These are phyloP conservation scores for Lucifuga dentata DNA, from an alignment of 2,113 vertebrate species.

Conservation along the genomic window DNA sequence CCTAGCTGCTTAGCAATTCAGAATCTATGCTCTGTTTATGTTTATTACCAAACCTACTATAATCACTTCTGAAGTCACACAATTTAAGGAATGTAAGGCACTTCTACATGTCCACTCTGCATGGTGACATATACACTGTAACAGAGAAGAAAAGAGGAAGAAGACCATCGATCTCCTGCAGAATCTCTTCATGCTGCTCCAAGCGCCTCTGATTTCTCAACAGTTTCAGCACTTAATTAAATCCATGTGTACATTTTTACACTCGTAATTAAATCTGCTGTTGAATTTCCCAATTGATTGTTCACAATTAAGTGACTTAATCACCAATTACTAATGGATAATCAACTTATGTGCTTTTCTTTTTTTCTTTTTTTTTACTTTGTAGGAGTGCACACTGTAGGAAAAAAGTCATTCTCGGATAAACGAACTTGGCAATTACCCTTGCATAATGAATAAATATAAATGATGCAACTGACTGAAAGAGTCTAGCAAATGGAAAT, in stretches of 20 bases:
- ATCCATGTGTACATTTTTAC: background rate
- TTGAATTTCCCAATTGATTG: background rate
- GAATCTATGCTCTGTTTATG: too few relatives aligned
- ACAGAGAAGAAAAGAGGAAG: background rate
- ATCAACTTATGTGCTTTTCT: constrained; percentile 16
- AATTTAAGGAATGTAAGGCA: too few relatives aligned
- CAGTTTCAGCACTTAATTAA: constrained; percentile 19
- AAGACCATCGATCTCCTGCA: background rate
- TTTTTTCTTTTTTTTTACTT: constrained; percentile 5
- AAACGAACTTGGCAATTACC: background rate
- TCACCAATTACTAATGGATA: background rate
- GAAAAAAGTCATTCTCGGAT: background rate
- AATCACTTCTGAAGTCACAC: too few relatives aligned
- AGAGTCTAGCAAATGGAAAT: constrained; percentile 11
- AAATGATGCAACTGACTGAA: constrained; percentile 23
- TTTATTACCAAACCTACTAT: too few relatives aligned
- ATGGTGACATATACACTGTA: too few relatives aligned
- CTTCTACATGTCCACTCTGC: too few relatives aligned
- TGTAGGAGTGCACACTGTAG: background rate
- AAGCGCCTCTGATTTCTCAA: constrained; percentile 1
- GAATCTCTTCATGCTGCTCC: background rate
- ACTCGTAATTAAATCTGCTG: background rate
- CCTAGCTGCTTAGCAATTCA: too few relatives aligned
- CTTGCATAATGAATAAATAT: background rate
- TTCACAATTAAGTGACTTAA: constrained; percentile 1